Base-by-base conservation (phyloP, 2,888 invertebrate genomes). In the Nymphalis c-album region DNA sequence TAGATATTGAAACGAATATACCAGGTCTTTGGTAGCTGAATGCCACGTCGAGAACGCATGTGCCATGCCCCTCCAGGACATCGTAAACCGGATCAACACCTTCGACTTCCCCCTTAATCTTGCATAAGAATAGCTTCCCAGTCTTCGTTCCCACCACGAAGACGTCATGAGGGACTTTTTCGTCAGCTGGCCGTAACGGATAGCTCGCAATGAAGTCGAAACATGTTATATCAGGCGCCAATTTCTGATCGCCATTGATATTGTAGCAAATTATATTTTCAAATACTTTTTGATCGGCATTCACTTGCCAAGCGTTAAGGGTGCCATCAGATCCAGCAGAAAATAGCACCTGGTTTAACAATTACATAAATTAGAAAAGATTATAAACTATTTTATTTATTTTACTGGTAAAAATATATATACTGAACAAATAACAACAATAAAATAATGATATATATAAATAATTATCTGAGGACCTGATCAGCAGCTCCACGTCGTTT, bases 281-380 rank as follows among this genome's bases (percentile, higher is more conserved):
- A 51, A 91, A 90, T 0, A 84, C 75, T 59, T 84, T 85, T 1
- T 74, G 64, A 60, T 79, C 81, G 0, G 80, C 76, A 58, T 91
- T 91, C 0, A 88, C 90, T 72, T 86, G 87, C 90, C 91, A 91
- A 0, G 85, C 81, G 72, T 85, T 87, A 0, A 91, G 31, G 0
- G 83, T 83, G 0, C 91, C 81, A 40, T 77, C 76, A 47, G 69
- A 68, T 6, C 78, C 77, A 6, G 77, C 73, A 1, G 77, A 75
- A 13, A 76, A 51, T 1, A 78, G 65, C 7, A 78, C 73, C 72
- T 75, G 67, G 8, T 53, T 40, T 40, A 40, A 40, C 10, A 8
- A 35, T 35, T 35, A 6, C 13, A 3, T 40, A 40, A 13, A 40
- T 40, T 40, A 6, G 26, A 31, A 31, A 31, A 0, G 0, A 31